Evolutionary conservation across 2,888 invertebrate species (phyloP).

Genomic region (Hirtodrosophila duncani): DNA sequence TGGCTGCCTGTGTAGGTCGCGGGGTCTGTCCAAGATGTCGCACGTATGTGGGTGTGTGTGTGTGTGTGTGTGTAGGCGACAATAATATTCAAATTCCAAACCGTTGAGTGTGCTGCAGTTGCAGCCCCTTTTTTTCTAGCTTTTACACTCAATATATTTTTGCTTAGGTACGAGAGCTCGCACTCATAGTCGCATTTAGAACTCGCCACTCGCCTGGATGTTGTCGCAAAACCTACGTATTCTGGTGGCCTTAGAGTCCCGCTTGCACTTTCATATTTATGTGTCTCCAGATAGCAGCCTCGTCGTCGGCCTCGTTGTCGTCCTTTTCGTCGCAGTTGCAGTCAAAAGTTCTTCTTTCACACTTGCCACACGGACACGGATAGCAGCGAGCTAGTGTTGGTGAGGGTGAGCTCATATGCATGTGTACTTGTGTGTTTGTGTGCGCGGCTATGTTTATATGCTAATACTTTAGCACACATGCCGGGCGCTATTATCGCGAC

Average conservation of each 20-base stretch:
- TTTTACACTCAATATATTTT: constrained; percentile 50
- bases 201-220: constrained; percentile 28
- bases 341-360: constrained; percentile 66
- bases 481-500: constrained; percentile 67
- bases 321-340: constrained; percentile 39
- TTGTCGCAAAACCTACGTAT: too few species aligned
- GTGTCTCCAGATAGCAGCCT: constrained; percentile 66
- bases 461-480: constrained; percentile 70
- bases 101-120: constrained; percentile 24
- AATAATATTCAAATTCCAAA: constrained; percentile 68
- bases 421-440: constrained; percentile 20
- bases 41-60: constrained; percentile 19
- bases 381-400: too few species aligned
- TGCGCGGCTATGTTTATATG: constrained; percentile 54
- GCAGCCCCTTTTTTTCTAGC: constrained; percentile 18
- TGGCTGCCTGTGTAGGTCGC: constrained; percentile 35
- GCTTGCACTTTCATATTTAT: constrained; percentile 70
- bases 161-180: too few species aligned
- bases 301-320: too few species aligned
- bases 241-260: constrained; percentile 44
- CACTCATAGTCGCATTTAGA: constrained; percentile 1
- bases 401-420: too few species aligned
- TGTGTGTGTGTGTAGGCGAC: constrained; percentile 43
- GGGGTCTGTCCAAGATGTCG: constrained; percentile 33
- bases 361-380: constrained; percentile 23